Conservation (phyloP, 2,113 vertebrate genomes). For the Oryzias melastigma region DNA sequence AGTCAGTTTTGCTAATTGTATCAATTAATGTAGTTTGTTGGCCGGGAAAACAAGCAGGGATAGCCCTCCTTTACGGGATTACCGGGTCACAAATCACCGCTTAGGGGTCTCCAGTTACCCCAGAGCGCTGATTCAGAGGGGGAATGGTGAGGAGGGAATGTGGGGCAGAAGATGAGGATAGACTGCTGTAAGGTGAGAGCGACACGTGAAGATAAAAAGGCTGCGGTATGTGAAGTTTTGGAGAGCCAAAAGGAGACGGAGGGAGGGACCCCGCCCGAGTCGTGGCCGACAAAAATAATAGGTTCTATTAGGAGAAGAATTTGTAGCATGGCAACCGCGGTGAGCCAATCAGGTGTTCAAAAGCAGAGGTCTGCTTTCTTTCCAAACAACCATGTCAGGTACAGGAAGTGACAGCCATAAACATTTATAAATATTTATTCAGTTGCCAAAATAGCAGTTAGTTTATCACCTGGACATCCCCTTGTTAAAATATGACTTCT, state of each 20-base stretch:
- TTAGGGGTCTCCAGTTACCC: constrained; percentile 26
- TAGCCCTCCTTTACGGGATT: constrained; percentile 21
- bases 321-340: no score
- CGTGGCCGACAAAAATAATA: no score
- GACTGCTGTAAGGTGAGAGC: constrained; percentile 16
- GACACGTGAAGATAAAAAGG: neutral
- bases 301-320: no score
- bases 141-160: constrained; percentile 2
- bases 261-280: no score
- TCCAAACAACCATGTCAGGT: no score
- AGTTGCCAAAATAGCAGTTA: no score
- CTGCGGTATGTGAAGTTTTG: neutral
- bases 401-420: no score
- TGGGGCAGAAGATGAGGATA: neutral
- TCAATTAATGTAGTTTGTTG: neutral
- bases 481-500: no score
- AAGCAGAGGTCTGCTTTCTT: no score
- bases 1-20: neutral
- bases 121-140: constrained; percentile 33
- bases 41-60: constrained; percentile 1
- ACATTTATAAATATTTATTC: no score
- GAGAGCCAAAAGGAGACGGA: neutral
- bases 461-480: no score
- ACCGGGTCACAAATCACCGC: constrained; percentile 34
- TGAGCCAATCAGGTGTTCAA: no score